A percentile compares a stretch with the other conserved stretches of the same genome.
Evolutionary conservation across 1,140 invertebrate genomes (phyloP).

Genomic region (Paraescarpia echinospica): DNA sequence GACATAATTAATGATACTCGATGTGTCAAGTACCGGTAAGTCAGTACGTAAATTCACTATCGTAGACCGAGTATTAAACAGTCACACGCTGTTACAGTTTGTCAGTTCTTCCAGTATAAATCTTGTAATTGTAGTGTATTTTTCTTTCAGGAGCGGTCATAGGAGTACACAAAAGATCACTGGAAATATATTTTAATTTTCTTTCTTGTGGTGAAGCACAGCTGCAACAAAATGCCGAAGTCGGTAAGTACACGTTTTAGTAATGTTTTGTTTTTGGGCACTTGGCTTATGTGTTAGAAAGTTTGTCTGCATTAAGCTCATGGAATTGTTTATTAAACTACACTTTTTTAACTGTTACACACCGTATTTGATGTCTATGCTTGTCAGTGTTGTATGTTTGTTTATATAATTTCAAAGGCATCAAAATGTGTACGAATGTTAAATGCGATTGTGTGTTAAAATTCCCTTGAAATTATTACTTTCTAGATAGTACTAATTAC

Average conservation of each 20-base stretch:
- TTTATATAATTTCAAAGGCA: too few relatives aligned
- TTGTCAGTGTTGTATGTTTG: too few relatives aligned
- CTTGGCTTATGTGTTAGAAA: neutral
- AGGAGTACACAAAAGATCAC: neutral
- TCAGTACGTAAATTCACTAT: neutral
- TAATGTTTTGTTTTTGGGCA: neutral
- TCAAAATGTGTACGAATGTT: too few relatives aligned
- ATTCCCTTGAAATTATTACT: too few relatives aligned
- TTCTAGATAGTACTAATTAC: too few relatives aligned
- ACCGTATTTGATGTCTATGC: too few relatives aligned
- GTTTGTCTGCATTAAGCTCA: neutral
- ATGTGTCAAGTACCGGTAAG: neutral
- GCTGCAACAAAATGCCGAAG: neutral
- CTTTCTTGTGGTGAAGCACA: neutral
- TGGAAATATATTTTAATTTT: slow-evolving; percentile 3
- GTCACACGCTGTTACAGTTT: neutral
- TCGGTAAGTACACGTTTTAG: neutral
- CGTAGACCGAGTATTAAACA: too few relatives aligned
- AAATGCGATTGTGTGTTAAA: too few relatives aligned
- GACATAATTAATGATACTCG: neutral
- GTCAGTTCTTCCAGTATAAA: neutral
- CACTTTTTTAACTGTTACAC: too few relatives aligned
- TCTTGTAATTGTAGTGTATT: neutral
- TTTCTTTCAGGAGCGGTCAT: neutral
- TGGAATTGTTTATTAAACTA: too few relatives aligned